Base-by-base conservation (phyloP, 1,140 invertebrate species). In the Plutomurus gul region DNA sequence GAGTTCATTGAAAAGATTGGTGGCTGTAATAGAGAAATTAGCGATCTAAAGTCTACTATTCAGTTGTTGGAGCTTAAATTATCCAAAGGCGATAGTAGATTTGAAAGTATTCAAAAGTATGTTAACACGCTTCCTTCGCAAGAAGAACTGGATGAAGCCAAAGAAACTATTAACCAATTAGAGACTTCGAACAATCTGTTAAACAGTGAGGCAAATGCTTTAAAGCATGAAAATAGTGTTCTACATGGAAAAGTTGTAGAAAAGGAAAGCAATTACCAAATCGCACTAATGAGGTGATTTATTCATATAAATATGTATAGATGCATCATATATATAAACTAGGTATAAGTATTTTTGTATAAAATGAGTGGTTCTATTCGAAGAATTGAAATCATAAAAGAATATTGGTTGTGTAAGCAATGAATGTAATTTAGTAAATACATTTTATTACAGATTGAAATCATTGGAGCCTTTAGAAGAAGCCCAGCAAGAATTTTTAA, bases 51-150 rank as follows among this genome's bases (percentile, higher is more conserved):
- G n/a, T 70, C 6, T n/a, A 5, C 22, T 10, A 11, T 18, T n/a
- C 25, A 60, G 13, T 16, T 60, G 6, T 13, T 60, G 3, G 51
- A 60, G 33, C 13, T 60, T 30, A 60, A 60, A 16, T 60, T 10
- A 16, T 30, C 51, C 22, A 60, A 60, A 60, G 11, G 51, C 22
- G 51, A 72, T n/a, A 77, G 39, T 11, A 80, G 43, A 16, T 39
- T 80, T 22, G 46, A 75, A 6, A 75, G 27, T 13, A 74, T 80
- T 18, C 25, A 75, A 27, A 49, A 74, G 13, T 83, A 83, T 71
- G 81, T 81, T 30, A 77, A 81, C 43, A 78, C 65, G 1, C 72
- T 83, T 6, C 82, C 82, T 13, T 79, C 79, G 4, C 46, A 81
- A 27, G 77, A 81, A 43, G 82, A 83, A 51, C 18, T 83, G 22